phyloP scores from a whole-genome alignment of 2,797 vertebrate genomes.

The Lemur catta region DNA sequence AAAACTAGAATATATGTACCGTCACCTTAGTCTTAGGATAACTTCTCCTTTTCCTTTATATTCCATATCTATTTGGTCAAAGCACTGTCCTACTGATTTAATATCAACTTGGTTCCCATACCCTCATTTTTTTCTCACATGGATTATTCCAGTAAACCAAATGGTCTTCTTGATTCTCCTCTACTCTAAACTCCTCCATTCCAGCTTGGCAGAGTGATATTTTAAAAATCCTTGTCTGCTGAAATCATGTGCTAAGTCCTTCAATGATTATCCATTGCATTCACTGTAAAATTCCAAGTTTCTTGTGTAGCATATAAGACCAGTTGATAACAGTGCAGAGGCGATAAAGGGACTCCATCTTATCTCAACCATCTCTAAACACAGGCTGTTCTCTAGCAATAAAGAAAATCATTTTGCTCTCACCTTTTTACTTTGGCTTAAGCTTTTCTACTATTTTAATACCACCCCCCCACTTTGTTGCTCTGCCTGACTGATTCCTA shows the following conservation, averaged over 20 bases:
- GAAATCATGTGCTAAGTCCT: background rate
- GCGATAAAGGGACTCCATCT: background rate
- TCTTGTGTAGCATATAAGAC: background rate
- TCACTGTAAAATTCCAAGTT: conserved; percentile 8
- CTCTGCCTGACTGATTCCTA: background rate
- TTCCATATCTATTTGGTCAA: background rate
- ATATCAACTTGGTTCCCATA: background rate
- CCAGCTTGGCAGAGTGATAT: background rate
- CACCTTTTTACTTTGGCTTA: conserved; percentile 10
- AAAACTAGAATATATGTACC: background rate
- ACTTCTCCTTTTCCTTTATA: background rate
- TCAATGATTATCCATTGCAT: background rate
- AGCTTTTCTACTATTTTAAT: conserved; percentile 34
- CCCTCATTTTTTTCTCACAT: background rate
- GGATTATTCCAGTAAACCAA: background rate
- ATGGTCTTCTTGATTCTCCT: background rate
- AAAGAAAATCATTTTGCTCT: background rate
- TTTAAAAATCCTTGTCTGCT: conserved; percentile 22
- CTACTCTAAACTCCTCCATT: background rate
- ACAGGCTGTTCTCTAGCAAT: background rate
- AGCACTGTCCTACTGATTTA: background rate
- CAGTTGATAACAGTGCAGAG: background rate
- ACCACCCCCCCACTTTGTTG: background rate
- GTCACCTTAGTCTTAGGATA: background rate
- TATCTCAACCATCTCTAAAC: background rate